phyloP scores from a whole-genome alignment of 1,140 invertebrate species.

The Drosophila miranda region DNA sequence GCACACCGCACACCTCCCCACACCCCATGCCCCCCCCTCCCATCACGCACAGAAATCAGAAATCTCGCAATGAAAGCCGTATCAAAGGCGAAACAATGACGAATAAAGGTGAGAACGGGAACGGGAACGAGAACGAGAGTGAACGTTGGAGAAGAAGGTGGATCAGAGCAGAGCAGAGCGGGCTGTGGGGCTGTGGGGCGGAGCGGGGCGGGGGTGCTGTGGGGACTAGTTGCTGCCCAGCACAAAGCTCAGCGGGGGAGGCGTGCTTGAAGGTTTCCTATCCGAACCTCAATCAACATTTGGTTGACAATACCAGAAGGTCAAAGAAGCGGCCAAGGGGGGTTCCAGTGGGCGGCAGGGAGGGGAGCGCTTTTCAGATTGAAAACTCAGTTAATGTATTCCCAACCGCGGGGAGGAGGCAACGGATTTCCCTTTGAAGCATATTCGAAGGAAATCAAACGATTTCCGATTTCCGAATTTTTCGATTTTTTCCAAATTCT shows the following conservation, averaged over 20 bases:
- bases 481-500: too few species aligned
- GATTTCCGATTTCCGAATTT: too few species aligned
- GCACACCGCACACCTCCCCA: constrained; percentile 7
- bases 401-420: too few species aligned
- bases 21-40: too few species aligned
- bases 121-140: constrained; percentile 4
- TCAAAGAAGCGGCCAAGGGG: constrained; percentile 12
- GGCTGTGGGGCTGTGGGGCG: neutral
- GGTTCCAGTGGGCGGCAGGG: neutral
- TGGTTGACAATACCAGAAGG: constrained; percentile 43
- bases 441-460: too few species aligned
- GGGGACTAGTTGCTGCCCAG: constrained; percentile 37
- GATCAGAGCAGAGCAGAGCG: neutral
- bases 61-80: constrained; percentile 44
- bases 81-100: constrained; percentile 52
- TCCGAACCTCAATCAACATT: constrained; percentile 35
- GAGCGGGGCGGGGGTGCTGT: neutral
- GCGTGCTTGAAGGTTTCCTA: constrained; percentile 5
- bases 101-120: constrained; percentile 37
- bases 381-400: too few species aligned
- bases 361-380: neutral
- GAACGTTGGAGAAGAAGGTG: neutral
- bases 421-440: too few species aligned
- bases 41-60: constrained; percentile 33
- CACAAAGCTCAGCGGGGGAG: constrained; percentile 17